These are phyloP conservation scores for Cotesia glomerata DNA, from an alignment of 1,140 invertebrate species.

Conservation along the genomic window DNA sequence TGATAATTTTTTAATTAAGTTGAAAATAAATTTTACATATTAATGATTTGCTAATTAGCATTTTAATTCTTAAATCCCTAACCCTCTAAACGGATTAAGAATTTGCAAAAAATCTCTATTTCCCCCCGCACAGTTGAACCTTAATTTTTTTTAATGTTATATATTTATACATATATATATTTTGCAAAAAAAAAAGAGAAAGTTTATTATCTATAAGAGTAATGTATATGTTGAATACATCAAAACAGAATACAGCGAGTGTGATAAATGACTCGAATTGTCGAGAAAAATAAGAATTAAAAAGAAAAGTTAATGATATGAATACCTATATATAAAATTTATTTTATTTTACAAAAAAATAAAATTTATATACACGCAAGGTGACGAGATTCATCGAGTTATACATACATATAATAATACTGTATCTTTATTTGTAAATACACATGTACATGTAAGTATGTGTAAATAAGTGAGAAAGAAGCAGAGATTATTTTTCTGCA, in stretches of 20 bases:
- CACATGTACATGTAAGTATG: neutral
- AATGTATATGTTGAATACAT: no score
- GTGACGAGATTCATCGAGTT: no score
- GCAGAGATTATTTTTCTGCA: neutral
- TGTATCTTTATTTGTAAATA: neutral
- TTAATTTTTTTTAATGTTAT: neutral
- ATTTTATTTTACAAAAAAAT: no score
- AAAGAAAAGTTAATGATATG: slow-evolving; percentile 1
- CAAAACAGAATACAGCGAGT: neutral
- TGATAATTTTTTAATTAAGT: no score
- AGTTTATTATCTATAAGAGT: neutral
- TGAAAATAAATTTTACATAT: no score
- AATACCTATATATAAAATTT: neutral
- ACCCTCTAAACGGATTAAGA: no score
- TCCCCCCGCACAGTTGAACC: neutral
- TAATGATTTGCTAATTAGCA: no score
- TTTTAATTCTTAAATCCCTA: no score
- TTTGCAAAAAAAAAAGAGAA: neutral
- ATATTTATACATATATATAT: neutral
- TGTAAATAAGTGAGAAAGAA: neutral
- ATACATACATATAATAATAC: no score
- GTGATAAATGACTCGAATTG: neutral
- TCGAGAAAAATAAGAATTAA: neutral
- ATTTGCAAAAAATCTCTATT: neutral
- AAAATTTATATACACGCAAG: no score